A percentile compares a stretch with the other conserved stretches of the same genome.
phyloP scores from a whole-genome alignment of 2,113 vertebrate species.

The Marmota monax region DNA sequence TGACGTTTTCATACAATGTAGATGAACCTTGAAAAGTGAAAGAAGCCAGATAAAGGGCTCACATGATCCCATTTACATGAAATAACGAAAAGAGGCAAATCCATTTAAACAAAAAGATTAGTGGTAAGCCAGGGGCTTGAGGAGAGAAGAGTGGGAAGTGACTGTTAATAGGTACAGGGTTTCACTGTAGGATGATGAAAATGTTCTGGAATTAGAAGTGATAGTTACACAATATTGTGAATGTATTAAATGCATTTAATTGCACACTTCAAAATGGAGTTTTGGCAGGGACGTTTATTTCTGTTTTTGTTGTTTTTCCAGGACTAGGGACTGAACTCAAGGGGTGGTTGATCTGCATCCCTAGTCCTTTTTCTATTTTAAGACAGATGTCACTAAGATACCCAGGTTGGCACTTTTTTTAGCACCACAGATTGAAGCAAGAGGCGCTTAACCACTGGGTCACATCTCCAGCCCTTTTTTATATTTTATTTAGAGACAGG shows the following conservation, averaged over 20 bases:
- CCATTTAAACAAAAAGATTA: not conserved
- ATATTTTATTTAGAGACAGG: too few relatives aligned
- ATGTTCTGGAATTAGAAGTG: constrained; percentile 25
- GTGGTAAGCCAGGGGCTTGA: not conserved
- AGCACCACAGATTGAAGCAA: too few relatives aligned
- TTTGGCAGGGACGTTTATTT: too few relatives aligned
- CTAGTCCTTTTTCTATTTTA: too few relatives aligned
- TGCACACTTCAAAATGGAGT: not conserved
- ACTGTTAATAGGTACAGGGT: too few relatives aligned
- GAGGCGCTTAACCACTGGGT: too few relatives aligned
- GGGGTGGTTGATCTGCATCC: too few relatives aligned
- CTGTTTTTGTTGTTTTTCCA: too few relatives aligned
- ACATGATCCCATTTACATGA: not conserved
- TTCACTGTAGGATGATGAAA: not conserved
- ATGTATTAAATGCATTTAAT: not conserved
- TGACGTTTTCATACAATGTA: not conserved
- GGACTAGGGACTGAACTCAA: too few relatives aligned
- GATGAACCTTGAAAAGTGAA: not conserved
- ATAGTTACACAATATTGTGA: not conserved
- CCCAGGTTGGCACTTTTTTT: too few relatives aligned
- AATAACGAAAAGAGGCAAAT: not conserved
- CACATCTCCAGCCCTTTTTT: too few relatives aligned
- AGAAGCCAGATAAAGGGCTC: not conserved
- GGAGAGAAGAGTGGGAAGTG: not conserved
- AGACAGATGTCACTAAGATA: too few relatives aligned